These are phyloP conservation scores for Anoura caudifer DNA, from an alignment of 2,113 vertebrate species.

Conservation along the genomic window DNA sequence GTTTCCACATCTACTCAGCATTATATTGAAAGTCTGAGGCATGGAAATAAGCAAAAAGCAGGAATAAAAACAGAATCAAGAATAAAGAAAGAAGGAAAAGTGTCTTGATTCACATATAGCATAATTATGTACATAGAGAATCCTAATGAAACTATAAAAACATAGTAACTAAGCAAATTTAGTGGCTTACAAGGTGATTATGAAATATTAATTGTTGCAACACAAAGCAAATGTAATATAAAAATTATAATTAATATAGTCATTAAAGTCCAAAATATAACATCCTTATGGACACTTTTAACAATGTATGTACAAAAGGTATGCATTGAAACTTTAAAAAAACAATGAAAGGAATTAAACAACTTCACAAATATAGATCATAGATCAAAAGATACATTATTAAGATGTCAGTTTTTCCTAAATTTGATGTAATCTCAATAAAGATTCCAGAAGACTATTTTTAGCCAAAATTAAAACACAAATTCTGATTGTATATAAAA, in stretches of 20 bases:
- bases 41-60: not conserved
- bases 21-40: not conserved
- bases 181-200: not conserved
- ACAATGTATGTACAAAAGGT: not conserved
- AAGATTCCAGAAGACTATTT: not conserved
- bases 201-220: not conserved
- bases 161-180: not conserved
- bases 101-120: not conserved
- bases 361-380: not conserved
- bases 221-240: not conserved
- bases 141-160: not conserved
- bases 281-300: not conserved
- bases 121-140: not conserved
- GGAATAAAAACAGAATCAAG: not conserved
- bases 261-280: not conserved
- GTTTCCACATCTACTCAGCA: not conserved
- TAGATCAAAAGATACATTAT: not conserved
- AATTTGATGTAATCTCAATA: not conserved
- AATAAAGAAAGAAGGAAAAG: not conserved
- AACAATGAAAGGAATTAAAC: not conserved
- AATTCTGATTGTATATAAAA: not conserved
- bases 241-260: not conserved
- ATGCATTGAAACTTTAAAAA: not conserved
- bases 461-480: not conserved
- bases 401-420: not conserved